phyloP scores from a whole-genome alignment of 2,113 vertebrate genomes.

The Gorsachius goisagi region DNA sequence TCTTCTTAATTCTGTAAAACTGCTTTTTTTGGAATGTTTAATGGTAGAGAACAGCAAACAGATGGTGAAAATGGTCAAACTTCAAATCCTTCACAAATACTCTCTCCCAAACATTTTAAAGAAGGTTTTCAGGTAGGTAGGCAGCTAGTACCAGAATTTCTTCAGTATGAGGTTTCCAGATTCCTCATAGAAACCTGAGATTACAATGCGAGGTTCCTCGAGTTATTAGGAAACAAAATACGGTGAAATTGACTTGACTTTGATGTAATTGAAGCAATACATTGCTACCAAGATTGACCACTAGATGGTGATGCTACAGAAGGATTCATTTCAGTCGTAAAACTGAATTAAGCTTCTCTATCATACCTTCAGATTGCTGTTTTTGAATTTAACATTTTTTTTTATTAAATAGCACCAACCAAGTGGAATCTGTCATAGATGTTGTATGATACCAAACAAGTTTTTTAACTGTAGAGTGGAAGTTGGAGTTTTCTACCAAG shows the following conservation, averaged over 20 bases:
- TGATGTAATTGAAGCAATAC: neutral
- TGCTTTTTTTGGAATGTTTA: neutral
- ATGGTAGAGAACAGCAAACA: neutral
- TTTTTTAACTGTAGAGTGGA: neutral
- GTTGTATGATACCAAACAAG: neutral
- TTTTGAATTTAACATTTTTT: too few relatives aligned
- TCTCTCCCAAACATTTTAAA: neutral
- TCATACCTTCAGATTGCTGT: rapidly evolving
- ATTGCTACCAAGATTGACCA: neutral
- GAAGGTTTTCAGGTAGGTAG: neutral
- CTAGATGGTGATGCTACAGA: neutral
- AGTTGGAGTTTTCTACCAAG: neutral
- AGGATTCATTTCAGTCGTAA: rapidly evolving
- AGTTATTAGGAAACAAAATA: neutral
- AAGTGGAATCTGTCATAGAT: neutral
- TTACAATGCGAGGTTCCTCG: rapidly evolving
- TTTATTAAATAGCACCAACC: neutral
- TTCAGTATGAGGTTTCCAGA: neutral
- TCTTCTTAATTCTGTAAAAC: neutral
- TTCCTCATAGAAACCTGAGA: rapidly evolving
- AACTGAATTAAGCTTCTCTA: rapidly evolving
- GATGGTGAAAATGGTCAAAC: neutral
- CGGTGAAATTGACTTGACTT: neutral
- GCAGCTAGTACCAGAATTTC: neutral
- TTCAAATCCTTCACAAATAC: neutral